Conservation (phyloP, 2,888 invertebrate species). For the Epirrhoe tristata region DNA sequence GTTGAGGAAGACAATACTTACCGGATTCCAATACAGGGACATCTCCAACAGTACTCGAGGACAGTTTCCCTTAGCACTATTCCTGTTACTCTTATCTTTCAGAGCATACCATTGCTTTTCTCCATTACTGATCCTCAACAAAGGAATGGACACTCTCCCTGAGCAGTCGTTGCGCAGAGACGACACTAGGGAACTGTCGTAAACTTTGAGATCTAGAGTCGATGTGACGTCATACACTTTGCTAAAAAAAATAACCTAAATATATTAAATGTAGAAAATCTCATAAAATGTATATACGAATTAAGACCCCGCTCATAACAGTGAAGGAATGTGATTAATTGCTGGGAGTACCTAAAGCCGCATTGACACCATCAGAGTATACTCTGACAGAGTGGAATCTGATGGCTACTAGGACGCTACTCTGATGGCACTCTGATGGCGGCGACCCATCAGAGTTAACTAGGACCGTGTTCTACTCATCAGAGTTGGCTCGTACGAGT, state of each 20-base stretch:
- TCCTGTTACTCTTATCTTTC: conserved; percentile 66
- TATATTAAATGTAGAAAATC: background rate
- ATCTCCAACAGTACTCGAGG: conserved; percentile 73
- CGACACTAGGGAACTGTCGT: conserved; percentile 63
- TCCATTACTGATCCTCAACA: conserved; percentile 65
- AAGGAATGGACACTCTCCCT: conserved; percentile 71
- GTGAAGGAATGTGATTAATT: no score
- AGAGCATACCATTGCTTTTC: conserved; percentile 72
- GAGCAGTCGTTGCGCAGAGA: conserved; percentile 58
- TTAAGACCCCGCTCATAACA: no score
- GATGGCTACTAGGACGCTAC: no score
- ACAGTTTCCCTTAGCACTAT: conserved; percentile 70
- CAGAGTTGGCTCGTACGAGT: no score
- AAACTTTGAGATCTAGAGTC: conserved; percentile 68
- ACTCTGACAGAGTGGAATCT: no score
- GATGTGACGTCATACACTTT: conserved; percentile 74
- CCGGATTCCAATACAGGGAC: conserved; percentile 73
- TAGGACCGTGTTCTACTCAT: no score
- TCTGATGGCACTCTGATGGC: no score
- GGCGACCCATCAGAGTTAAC: no score
- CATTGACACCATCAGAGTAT: no score
- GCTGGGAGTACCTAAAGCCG: no score
- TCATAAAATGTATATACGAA: no score
- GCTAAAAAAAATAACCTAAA: conserved; percentile 45
- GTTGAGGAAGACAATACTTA: conserved; percentile 55